Base-by-base conservation (phyloP, 1,140 invertebrate genomes). In the Argopecten irradians region DNA sequence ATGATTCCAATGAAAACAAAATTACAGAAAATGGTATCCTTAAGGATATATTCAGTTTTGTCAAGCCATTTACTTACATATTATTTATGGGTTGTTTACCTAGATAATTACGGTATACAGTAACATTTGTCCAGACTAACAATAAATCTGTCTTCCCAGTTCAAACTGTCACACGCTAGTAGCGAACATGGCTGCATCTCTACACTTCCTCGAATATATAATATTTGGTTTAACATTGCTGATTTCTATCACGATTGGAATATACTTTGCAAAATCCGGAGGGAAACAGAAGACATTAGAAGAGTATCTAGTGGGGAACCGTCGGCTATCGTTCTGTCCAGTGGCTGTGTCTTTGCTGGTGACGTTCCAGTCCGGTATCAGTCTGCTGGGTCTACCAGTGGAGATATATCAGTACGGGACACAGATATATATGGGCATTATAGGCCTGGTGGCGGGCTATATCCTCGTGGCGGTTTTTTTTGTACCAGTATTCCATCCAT, bases 331-430 rank as follows among this genome's bases (percentile, higher is more conserved):
- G 0, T 83, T 92, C 19, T 86, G 89, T 85, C 98, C 93, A 13
- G 91, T 93, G 28, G 90, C 93, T 0, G 46, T 94, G 82, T 94
- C 93, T 33, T 86, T 94, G 41, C 87, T 94, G 82, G 92, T 94
- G 95, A 98, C 98, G 34, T 99, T 99, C 93, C 98, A 99, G 97
- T 99, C 98, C 0, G 98, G 98, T 14, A 97, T 99, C 19, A 98
- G 98, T 0, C 94, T 99, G 2, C 95, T 99, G 32, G 98, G 98
- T 19, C 90, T 89, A n/a, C 91, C 93, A 13, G 89, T 90, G 19
- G 93, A 94, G 86, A 91, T 91, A 28, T 94, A 94, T 82, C 82
- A 87, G 11, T 93, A 92, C 43, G 93, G 93, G 9, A 91, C 91
- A 7, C 89, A 91, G 84, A 84, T 89, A 35, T 91, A 85, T 46